Conservation (phyloP, 2,797 vertebrate genomes). For the Halcyon badia region DNA sequence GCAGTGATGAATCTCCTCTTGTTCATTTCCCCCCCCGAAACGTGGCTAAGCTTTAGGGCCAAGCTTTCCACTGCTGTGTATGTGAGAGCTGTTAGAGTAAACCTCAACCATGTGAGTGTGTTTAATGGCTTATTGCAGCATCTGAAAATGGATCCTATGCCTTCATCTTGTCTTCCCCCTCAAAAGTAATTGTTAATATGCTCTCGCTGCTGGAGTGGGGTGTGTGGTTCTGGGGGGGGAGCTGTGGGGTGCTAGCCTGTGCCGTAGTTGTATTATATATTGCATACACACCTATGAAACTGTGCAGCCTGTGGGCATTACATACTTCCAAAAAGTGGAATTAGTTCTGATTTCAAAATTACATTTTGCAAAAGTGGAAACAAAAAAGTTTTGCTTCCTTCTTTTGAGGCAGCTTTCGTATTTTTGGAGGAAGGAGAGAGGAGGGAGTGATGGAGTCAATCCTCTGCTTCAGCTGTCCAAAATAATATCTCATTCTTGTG, state of each 20-base stretch:
- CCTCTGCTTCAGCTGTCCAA: slow-evolving; percentile 11
- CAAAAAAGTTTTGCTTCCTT: background rate
- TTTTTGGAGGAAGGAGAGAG: background rate
- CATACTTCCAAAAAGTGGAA: background rate
- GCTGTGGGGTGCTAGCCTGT: background rate
- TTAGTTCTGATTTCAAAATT: slow-evolving; percentile 10
- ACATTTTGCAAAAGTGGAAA: background rate
- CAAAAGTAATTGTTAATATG: background rate
- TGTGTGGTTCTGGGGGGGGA: background rate
- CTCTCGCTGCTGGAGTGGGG: background rate
- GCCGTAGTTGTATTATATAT: background rate
- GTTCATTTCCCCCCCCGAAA: background rate
- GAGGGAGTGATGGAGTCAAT: background rate
- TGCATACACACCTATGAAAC: background rate
- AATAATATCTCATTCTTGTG: slow-evolving; percentile 42
- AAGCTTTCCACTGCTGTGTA: background rate
- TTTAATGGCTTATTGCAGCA: background rate
- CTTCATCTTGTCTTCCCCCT: background rate
- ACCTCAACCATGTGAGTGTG: background rate
- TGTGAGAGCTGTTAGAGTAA: background rate
- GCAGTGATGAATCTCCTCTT: background rate
- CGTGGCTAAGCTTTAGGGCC: background rate
- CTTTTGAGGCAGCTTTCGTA: background rate
- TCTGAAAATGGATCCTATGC: background rate
- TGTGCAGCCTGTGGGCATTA: background rate